Evolutionary conservation across 2,113 vertebrate genomes (phyloP).

Genomic region (Mustela nigripes): DNA sequence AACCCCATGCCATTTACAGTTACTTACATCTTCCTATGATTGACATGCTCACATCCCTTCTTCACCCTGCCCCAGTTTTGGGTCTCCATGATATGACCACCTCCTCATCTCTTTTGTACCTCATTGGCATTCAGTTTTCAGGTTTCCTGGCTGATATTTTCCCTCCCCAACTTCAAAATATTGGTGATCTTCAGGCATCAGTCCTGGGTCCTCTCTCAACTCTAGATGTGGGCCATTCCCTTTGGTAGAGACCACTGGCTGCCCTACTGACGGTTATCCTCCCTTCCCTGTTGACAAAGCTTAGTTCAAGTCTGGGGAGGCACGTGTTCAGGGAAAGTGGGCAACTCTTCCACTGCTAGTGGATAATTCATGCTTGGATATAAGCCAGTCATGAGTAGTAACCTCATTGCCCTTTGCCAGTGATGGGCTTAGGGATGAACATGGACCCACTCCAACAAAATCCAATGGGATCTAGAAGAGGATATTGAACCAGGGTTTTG

Average conservation of each 20-base stretch:
- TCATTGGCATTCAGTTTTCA: background rate
- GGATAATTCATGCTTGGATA: background rate
- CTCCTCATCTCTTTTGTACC: background rate
- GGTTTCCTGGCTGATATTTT: background rate
- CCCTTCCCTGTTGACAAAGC: background rate
- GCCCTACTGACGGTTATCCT: accelerated
- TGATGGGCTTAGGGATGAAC: background rate
- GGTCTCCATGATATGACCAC: background rate
- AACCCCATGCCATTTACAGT: background rate
- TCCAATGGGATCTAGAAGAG: background rate
- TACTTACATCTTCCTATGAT: background rate
- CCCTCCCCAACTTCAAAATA: background rate
- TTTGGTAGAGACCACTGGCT: background rate
- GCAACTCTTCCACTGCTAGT: background rate
- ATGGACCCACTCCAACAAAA: background rate
- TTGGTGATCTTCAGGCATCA: background rate
- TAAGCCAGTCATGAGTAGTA: background rate
- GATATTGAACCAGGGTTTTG: too few relatives aligned
- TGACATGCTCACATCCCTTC: background rate
- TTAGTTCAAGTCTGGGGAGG: background rate
- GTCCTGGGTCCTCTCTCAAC: background rate
- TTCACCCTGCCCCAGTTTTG: background rate
- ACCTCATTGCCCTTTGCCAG: background rate
- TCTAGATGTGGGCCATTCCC: background rate
- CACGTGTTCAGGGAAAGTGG: background rate